These are phyloP conservation scores for Montipora foliosa DNA, from an alignment of 64 coral and sea anemone genomes.

Conservation along the genomic window DNA sequence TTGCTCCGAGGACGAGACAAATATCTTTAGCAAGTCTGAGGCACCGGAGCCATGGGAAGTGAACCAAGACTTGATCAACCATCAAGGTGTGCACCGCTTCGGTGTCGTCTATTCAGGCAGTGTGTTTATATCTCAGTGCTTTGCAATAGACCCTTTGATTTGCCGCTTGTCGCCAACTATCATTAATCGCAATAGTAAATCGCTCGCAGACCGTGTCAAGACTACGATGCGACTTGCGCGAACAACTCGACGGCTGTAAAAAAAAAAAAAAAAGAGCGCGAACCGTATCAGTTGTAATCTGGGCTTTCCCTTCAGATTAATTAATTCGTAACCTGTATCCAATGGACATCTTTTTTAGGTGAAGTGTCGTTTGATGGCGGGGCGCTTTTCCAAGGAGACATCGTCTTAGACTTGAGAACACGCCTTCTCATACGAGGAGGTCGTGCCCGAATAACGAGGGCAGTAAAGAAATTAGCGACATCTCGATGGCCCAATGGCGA, in stretches of 20 bases:
- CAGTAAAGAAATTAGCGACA: slow-evolving; percentile 71
- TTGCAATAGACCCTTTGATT: slow-evolving; percentile 35
- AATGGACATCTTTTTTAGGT: slow-evolving; percentile 60
- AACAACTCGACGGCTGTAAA: neutral
- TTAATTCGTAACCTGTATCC: slow-evolving; percentile 40
- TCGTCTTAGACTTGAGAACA: slow-evolving; percentile 79
- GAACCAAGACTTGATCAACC: slow-evolving; percentile 78
- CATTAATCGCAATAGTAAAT: slow-evolving; percentile 37
- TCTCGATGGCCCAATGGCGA: slow-evolving; percentile 87
- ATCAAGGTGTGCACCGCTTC: slow-evolving; percentile 75
- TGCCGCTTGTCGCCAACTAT: slow-evolving; percentile 26
- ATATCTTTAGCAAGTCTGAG: neutral
- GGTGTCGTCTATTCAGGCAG: slow-evolving; percentile 33
- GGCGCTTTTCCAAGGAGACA: slow-evolving; percentile 88
- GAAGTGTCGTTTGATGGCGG: slow-evolving; percentile 68
- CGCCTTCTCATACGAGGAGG: slow-evolving; percentile 67
- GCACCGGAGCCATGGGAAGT: slow-evolving; percentile 87
- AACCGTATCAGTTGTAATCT: neutral
- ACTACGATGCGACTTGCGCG: neutral
- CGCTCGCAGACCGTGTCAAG: slow-evolving; percentile 15
- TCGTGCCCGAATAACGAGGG: slow-evolving; percentile 59
- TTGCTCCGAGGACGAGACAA: slow-evolving; percentile 20
- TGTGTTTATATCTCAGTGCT: slow-evolving; percentile 59
- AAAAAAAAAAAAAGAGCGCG: slow-evolving; percentile 53
- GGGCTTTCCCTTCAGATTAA: slow-evolving; percentile 21